Base-by-base conservation (phyloP, 1,140 invertebrate species). In the Eurosta solidaginis region DNA sequence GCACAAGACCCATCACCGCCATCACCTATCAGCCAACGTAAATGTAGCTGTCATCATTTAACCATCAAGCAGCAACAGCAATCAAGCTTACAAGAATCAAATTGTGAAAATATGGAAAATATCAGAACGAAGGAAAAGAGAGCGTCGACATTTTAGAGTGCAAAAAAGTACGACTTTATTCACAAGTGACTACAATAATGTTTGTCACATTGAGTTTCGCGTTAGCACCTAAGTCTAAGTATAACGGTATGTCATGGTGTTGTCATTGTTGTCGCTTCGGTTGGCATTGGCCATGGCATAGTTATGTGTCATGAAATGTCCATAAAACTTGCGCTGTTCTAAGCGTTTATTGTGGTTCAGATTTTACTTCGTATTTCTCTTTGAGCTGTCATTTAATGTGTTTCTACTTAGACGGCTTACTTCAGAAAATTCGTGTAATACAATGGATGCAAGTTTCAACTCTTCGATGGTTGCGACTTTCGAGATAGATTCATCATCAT, bases 1-100 rank as follows among this genome's bases (percentile, higher is more conserved):
- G 4, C 4, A 47, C 12, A 47, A 17, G n/a, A 12, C 45, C 59
- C 36, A 22, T n/a, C 6, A 10, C 2, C 2, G 0, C 25, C 36
- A n/a, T 20, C 33, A 40, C 59, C 59, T 17, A 40, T 68, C 59
- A 68, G 14, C 33, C 36, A 20, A 33, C 59, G 33, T 68, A 68
- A 68, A 68, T 10, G 59, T 33, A 33, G 59, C 59, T 68, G 59
- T 68, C 59, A 68, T 68, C 59, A 68, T 68, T 68, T 68, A 68
- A 33, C 33, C 59, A 68, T 68, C 59, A 68, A 29, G 54, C 54
- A 59, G 54, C 54, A 29, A 9, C 54, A 68, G 59, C 59, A 17
- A 40, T 40, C n/a, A 29, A n/a, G 14, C 9, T 22, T 20, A 25
- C 49, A 68, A 40, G 40, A 12, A n/a, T 17, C 3, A 47, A 47